phyloP scores from a whole-genome alignment of 2,797 vertebrate genomes.

The Anabacerthia variegaticeps region DNA sequence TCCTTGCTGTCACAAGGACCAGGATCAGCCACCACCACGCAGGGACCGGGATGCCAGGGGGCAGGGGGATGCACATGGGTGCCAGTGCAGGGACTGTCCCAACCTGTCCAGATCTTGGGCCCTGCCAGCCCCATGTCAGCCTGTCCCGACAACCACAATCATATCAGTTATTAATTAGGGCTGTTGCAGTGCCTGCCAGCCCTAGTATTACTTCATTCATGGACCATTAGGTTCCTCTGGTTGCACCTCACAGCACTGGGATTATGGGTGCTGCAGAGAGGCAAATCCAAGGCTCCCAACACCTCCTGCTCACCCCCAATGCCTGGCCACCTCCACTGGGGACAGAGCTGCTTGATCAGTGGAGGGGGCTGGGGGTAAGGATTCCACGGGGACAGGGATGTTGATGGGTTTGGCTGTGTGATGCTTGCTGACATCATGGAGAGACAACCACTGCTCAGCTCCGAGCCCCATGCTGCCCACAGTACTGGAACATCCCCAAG shows the following conservation, averaged over 20 bases:
- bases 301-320: fast-evolving
- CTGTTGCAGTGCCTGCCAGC: constrained; percentile 59
- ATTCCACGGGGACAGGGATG: not conserved
- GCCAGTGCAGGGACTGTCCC: fast-evolving
- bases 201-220: constrained; percentile 62
- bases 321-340: not conserved
- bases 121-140: not conserved
- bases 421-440: fast-evolving
- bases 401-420: fast-evolving
- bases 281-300: not conserved
- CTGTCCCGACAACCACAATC: constrained; percentile 60
- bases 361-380: not conserved
- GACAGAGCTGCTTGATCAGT: fast-evolving
- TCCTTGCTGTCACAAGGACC: not conserved
- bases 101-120: not conserved
- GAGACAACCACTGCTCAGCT: not conserved
- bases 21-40: not conserved
- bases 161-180: constrained; percentile 73
- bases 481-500: not conserved
- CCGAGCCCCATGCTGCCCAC: not conserved
- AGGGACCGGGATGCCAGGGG: fast-evolving
- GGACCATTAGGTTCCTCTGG: constrained; percentile 56
- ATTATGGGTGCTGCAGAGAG: not conserved
- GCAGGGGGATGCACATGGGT: fast-evolving
- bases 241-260: not conserved